Evolutionary conservation across 2,113 vertebrate species (phyloP), one percentile per base, ranked within the genome.

Genomic region (Anser brachyrhynchus): DNA sequence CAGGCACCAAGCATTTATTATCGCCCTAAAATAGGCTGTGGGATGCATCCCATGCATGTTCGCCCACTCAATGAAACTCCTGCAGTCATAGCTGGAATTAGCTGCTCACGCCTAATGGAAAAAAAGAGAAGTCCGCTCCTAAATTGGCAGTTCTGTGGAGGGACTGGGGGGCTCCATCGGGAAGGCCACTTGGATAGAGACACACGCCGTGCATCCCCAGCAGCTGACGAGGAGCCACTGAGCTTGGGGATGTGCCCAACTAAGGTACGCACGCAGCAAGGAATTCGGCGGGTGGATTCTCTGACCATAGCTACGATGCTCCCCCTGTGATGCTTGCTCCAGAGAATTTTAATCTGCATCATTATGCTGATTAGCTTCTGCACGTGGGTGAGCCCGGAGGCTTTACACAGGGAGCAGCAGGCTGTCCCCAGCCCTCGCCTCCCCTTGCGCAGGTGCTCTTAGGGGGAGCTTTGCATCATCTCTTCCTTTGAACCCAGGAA

Each of bases 81-180:
- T 82, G 89, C 2, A 1, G 66, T 94, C 93, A 94, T 96, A 79
- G 89, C 92, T 94, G 89, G 84, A 94, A 96, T 96, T 96, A 97
- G 91, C 89, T 85, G 71, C 81, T 91, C 77, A 55, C 1, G 81
- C 74, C 66, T 87, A 79, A 94, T 72, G 93, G 90, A 94, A 95
- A 96, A 80, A 82, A 84, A 92, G 23, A 25, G 13, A 52, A 95
- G 73, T 91, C 94, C 76, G 74, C 41, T 54, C 84, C 81, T 84
- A 87, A 92, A 82, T 28, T 93, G 91, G 95, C 84, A 95, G 84
- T 87, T 84, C 74, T 91, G 58, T 2, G 1, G 44, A 7, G 11
- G 82, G 94, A 78, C 84, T 39, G 79, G 74, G 71, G 93, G 88
- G 61, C 66, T 90, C 3, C 19, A 15, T 49, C 3, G 7, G 75